Evolutionary conservation across 2,113 vertebrate species (phyloP).

Genomic region (Neoarius graeffei): DNA sequence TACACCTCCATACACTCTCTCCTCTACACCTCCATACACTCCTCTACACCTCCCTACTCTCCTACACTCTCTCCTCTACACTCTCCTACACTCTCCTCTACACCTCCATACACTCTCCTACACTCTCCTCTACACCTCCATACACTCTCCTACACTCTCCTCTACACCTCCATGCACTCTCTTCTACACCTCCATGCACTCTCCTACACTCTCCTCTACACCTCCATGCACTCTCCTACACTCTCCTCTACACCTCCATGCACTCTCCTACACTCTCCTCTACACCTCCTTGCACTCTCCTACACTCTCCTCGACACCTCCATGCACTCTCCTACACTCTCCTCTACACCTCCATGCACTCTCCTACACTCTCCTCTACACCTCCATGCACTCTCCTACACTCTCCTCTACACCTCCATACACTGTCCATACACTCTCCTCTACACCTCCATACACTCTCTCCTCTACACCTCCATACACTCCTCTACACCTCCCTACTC

Average conservation of each 20-base stretch:
- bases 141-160: fast-evolving
- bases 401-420: too few species aligned
- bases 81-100: not conserved
- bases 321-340: too few species aligned
- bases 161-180: not conserved
- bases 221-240: too few species aligned
- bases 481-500: too few species aligned
- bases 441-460: too few species aligned
- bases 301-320: not conserved
- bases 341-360: too few species aligned
- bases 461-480: fast-evolving
- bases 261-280: not conserved
- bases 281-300: not conserved
- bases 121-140: too few species aligned
- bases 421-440: too few species aligned
- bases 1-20: not conserved
- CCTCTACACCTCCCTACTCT: too few species aligned
- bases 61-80: slow-evolving; percentile 10
- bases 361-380: not conserved
- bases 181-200: not conserved
- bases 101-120: not conserved
- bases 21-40: not conserved
- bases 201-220: not conserved
- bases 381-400: slow-evolving; percentile 42
- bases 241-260: not conserved